Evolutionary conservation across 1,140 invertebrate genomes (phyloP), one percentile per base, ranked within the genome.

Genomic region (Argopecten irradians): DNA sequence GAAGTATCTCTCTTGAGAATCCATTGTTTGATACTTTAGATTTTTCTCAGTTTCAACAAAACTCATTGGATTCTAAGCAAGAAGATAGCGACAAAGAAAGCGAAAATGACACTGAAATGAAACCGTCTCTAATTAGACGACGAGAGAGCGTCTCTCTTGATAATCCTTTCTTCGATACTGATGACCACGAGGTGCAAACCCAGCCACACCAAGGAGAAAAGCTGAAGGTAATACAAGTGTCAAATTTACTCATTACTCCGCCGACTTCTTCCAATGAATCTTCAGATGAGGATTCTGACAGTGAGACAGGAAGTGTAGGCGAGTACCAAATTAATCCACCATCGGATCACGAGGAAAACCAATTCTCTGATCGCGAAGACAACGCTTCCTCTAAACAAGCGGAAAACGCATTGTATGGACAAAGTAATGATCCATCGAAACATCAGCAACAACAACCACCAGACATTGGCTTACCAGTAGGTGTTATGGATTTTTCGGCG

Each of bases 71-170:
- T 71, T 3, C 55, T 28, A 28, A 28, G 28, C 55, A 7, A 71
- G 55, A 71, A 8, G 55, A 71, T 28, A 71, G 5, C 55, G 22
- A n/a, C 55, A 28, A 71, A 71, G 55, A 71, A 71, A 28, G 22
- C n/a, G 55, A 71, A 28, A 7, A 8, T 3, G 55, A 71, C n/a
- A n/a, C 1, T n/a, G 22, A 5, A 3, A 71, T 71, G 22, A 71
- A 71, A 71, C 41, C 83, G 55, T 0, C 16, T n/a, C 16, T 43
- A 1, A 14, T 33, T 41, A n/a, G 19, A 1, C 41, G 83, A 55
- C 19, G 83, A 85, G 83, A 84, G 34, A 88, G 83, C 34, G 55
- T 88, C 32, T 55, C 83, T n/a, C 36, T 85, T 46, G 87, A 85
- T 82, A 88, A 88, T 34, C 87, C 87, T 14, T 32, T 34, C 34